A percentile compares a stretch with the other conserved stretches of the same genome.
phyloP scores from a whole-genome alignment of 2,113 vertebrate genomes.

The Reinhardtius hippoglossoides region DNA sequence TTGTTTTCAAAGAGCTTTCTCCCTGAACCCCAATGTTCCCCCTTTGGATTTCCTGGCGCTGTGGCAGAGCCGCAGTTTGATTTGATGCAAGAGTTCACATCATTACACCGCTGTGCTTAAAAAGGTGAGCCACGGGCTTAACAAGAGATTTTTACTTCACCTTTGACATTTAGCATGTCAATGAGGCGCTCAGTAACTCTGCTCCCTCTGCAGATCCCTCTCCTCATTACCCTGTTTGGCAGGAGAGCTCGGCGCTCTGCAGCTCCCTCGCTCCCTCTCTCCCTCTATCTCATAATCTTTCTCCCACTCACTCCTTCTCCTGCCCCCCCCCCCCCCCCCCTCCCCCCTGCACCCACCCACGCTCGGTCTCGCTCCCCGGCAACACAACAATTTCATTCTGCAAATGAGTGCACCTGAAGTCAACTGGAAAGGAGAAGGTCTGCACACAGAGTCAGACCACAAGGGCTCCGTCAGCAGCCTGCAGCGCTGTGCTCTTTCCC shows the following conservation, averaged over 20 bases:
- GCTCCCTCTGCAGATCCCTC: slow-evolving; percentile 51
- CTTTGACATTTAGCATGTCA: slow-evolving; percentile 74
- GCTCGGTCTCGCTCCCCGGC: slow-evolving; percentile 17
- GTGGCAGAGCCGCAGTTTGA: slow-evolving; percentile 18
- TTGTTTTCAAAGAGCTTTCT: slow-evolving; percentile 42
- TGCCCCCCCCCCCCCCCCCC: neutral
- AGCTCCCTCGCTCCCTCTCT: slow-evolving; percentile 45
- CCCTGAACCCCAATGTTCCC: slow-evolving; percentile 27
- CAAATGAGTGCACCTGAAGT: slow-evolving; percentile 79
- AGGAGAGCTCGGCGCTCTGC: slow-evolving; percentile 52
- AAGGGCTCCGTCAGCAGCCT: slow-evolving; percentile 37
- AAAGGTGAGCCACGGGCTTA: slow-evolving; percentile 54
- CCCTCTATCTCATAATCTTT: slow-evolving; percentile 44
- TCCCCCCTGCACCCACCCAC: no score
- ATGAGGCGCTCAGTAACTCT: slow-evolving; percentile 56
- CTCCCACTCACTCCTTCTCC: slow-evolving; percentile 9
- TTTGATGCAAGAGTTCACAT: slow-evolving; percentile 53
- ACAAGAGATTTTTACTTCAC: slow-evolving; percentile 71
- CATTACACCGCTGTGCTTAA: slow-evolving; percentile 51
- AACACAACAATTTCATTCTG: slow-evolving; percentile 66
- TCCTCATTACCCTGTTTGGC: slow-evolving; percentile 76
- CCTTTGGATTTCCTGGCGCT: slow-evolving; percentile 33
- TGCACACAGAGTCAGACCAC: slow-evolving; percentile 32
- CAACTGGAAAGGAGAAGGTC: slow-evolving; percentile 72
- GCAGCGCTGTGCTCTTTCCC: neutral